Conservation (phyloP, 2,113 vertebrate genomes). For the cat (Felis catus) region F.catus_Fca126_mat1.0 CM031418.1:139845501-139846000, state of each 20-base stretch:
- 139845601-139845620: fast-evolving
- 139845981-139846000: fast-evolving
- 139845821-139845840: slow-evolving; percentile 56
- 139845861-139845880: slow-evolving; percentile 75
- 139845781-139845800: slow-evolving; percentile 53
- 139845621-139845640: fast-evolving
- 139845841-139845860: slow-evolving; percentile 61
- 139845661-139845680: neutral
- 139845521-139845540: fast-evolving
- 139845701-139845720: neutral
- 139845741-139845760: slow-evolving; percentile 68
- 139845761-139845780: slow-evolving; percentile 34
- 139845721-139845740: slow-evolving; percentile 42
- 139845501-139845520: fast-evolving
- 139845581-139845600: fast-evolving
- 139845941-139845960: neutral
- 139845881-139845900: slow-evolving; percentile 61
- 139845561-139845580: fast-evolving
- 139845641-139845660: fast-evolving
- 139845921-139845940: neutral
- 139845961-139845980: fast-evolving
- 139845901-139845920: slow-evolving; percentile 48
- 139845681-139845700: neutral
- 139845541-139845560: neutral
- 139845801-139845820: slow-evolving; percentile 29